Evolutionary conservation across 2,797 vertebrate genomes (phyloP), one percentile per base, ranked within the genome.

Genomic region (Trachurus trachurus): DNA sequence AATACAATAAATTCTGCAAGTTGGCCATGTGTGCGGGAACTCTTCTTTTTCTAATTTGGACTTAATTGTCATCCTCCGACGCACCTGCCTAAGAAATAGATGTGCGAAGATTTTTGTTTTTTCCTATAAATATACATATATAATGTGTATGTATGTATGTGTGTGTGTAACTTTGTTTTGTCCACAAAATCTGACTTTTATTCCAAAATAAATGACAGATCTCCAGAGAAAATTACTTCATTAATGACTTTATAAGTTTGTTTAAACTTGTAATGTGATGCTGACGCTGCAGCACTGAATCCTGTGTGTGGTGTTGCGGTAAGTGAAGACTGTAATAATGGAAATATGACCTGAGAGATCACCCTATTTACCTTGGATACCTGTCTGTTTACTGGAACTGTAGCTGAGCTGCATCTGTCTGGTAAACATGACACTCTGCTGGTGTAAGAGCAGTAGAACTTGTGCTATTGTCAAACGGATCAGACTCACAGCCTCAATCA

Each of bases 331-430:
- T 44, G 13, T 61, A 16, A 44, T 34, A 50, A 71, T 31, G 10
- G 69, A 53, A 71, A 61, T 44, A 6, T 26, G 61, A 84, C n/a
- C 68, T 61, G 31, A 47, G 37, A 29, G 17, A 19, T 39, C 8
- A 44, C 17, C 66, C 19, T 58, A 9, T 49, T 70, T 44, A 65
- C n/a, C 12, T 58, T 60, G 34, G 45, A 63, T 40, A 13, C 12
- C 12, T 68, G 61, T 60, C 2, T 49, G 2, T 40, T 53, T 40
- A 64, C 7, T 49, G 31, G 10, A 40, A 21, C 3, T 8, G 10
- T 39, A 15, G 12, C 13, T 12, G 22, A 45, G 42, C 22, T 63
- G 44, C 37, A 42, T 9, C 21, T 19, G 22, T 26, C 1, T 68
- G 3, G n/a, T 8, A 12, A 71, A 56, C 22, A 13, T 26, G 1